Percentiles rank a stretch among this genome's conserved stretches.
Conservation (phyloP, 30 jellyfish, hydroid and myxozoan species). For the Euphysa ruthae region DNA sequence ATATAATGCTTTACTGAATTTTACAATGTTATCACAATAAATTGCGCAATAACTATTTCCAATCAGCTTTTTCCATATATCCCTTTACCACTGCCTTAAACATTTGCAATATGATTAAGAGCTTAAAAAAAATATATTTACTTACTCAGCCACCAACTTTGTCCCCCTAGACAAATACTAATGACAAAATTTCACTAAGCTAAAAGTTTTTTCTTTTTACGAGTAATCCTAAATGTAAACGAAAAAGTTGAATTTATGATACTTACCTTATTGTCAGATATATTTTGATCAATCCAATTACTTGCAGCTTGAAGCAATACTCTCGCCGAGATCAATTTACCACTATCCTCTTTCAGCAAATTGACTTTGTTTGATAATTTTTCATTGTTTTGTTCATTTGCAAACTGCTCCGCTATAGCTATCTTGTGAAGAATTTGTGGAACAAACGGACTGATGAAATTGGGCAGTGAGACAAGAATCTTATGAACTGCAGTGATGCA, state of each 20-base stretch:
- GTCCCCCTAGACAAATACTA: too few relatives aligned
- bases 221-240: too few relatives aligned
- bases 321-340: conserved; percentile 42
- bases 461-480: conserved; percentile 41
- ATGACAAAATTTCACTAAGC: too few relatives aligned
- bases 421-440: conserved; percentile 21
- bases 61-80: too few relatives aligned
- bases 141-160: too few relatives aligned
- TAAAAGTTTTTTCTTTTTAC: too few relatives aligned
- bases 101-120: too few relatives aligned
- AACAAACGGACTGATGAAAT: conserved; percentile 79
- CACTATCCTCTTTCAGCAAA: conserved; percentile 31
- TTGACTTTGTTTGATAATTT: conserved; percentile 31
- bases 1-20: too few relatives aligned
- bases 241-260: not conserved
- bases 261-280: conserved; percentile 38
- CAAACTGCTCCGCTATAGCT: not conserved
- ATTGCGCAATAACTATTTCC: too few relatives aligned
- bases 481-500: conserved; percentile 47
- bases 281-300: conserved; percentile 30
- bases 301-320: conserved; percentile 63
- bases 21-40: too few relatives aligned
- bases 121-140: too few relatives aligned
- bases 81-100: too few relatives aligned
- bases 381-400: not conserved